A percentile compares a stretch with the other conserved stretches of the same genome.
Conservation (phyloP, 1,140 invertebrate species). For the Holcopasites calliopsidis region DNA sequence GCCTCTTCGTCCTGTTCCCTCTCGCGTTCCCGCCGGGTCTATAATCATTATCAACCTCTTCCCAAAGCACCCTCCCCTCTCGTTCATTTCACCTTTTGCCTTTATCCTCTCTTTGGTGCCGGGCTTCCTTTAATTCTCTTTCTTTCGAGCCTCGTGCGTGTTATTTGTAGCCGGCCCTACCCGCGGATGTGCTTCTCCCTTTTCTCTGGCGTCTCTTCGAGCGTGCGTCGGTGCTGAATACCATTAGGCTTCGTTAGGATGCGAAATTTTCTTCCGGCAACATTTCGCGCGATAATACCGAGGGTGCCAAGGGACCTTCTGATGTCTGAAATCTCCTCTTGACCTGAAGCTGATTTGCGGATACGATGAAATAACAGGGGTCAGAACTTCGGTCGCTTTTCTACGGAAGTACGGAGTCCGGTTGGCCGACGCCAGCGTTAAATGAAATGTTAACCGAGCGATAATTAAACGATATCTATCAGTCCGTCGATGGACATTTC, state of each 20-base stretch:
- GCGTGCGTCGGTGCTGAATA: constrained; percentile 62
- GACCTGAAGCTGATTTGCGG: too few relatives aligned
- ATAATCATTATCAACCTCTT: constrained; percentile 71
- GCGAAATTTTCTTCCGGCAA: too few relatives aligned
- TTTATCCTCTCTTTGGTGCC: neutral
- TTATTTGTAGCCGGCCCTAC: neutral
- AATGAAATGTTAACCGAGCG: too few relatives aligned
- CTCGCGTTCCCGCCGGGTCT: constrained; percentile 56
- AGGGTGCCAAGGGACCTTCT: too few relatives aligned
- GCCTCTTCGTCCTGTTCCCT: constrained; percentile 26
- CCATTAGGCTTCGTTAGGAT: constrained; percentile 69
- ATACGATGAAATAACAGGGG: too few relatives aligned
- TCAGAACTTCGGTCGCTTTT: too few relatives aligned
- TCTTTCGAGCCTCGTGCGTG: constrained; percentile 11
- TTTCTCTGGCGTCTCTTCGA: constrained; percentile 41
- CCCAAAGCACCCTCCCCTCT: constrained; percentile 35
- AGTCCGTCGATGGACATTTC: neutral
- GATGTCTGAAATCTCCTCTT: too few relatives aligned
- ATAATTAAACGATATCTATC: too few relatives aligned
- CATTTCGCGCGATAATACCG: too few relatives aligned
- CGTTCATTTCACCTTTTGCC: neutral
- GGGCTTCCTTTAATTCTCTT: constrained; percentile 11
- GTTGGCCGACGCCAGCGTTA: too few relatives aligned
- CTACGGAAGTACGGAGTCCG: too few relatives aligned
- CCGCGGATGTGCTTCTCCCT: neutral